Evolutionary conservation across 2,797 vertebrate species (phyloP), one percentile per base, ranked within the genome.

Genomic region (Pristis pectinata): DNA sequence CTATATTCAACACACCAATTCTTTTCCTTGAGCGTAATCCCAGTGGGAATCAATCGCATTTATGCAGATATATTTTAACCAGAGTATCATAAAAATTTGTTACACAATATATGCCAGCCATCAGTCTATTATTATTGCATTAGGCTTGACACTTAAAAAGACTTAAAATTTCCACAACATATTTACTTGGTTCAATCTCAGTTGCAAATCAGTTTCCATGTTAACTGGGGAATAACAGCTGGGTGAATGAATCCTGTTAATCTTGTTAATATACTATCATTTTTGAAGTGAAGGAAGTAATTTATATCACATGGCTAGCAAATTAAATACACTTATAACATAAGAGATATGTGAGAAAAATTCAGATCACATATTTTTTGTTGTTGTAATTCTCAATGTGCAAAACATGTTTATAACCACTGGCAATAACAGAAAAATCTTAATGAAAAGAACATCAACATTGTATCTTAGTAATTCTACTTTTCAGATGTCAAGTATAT

Each of bases 401-500:
- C 37, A 67, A 67, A 37, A n/a, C n/a, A 24, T 92, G 49, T n/a
- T 76, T 74, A 49, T 74, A 76, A 94, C 27, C 91, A 72, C 44
- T 70, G 61, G 10, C 24, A 44, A 72, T 93, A 49, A 61, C 34
- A 89, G 37, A 10, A 17, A 94, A 93, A 74, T 70, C 41, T 53
- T 34, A 93, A 94, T n/a, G 44, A 13, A 76, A 27, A 44, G 27
- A 76, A 76, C 70, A 49, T 53, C 30, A 74, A 87, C 24, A 74
- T 30, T 72, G 27, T 34, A 76, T n/a, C 41, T 76, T 49, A 53
- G 30, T 53, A 56, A 56, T 49, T 76, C 44, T 56, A 74, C 15
- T 93, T 74, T 70, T 94, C 70, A 94, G 92, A 53, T 94, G 44
- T 74, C 44, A 94, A 76, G 92, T 76, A 15, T 70, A 76, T 56